phyloP scores from a whole-genome alignment of 2,113 vertebrate genomes.

The Candoia aspera region DNA sequence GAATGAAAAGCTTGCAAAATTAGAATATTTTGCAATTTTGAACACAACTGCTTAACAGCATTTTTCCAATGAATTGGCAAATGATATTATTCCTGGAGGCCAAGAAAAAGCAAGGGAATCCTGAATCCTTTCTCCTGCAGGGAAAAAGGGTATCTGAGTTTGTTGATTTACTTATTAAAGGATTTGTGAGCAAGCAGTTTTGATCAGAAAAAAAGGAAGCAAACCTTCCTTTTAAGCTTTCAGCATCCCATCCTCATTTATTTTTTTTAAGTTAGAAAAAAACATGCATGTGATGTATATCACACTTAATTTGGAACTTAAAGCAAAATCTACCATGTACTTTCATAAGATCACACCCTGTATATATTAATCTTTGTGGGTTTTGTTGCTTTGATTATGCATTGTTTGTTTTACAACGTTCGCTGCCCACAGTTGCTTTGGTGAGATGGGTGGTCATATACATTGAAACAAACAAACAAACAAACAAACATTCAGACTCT shows the following conservation, averaged over 20 bases:
- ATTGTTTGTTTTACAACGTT: no score
- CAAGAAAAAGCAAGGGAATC: background rate
- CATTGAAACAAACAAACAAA: no score
- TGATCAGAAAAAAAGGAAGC: background rate
- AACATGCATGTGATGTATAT: background rate
- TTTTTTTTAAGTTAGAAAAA: background rate
- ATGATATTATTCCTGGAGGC: background rate
- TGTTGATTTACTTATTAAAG: background rate
- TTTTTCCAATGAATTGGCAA: background rate
- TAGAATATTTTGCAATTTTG: background rate
- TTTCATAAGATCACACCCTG: no score
- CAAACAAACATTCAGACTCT: no score
- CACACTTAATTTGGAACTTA: background rate
- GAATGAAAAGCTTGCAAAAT: slow-evolving; percentile 1
- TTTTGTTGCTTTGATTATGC: no score
- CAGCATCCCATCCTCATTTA: background rate
- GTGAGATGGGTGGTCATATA: no score
- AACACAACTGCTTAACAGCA: background rate
- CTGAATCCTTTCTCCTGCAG: background rate
- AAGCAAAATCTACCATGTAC: background rate
- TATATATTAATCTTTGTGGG: background rate
- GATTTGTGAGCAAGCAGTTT: background rate
- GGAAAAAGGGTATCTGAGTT: background rate
- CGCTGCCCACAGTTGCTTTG: no score
- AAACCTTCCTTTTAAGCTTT: background rate